A percentile compares a stretch with the other conserved stretches of the same genome.
These are phyloP conservation scores for Lumbricus terrestris DNA, from an alignment of 2,888 invertebrate species.

Conservation along the genomic window DNA sequence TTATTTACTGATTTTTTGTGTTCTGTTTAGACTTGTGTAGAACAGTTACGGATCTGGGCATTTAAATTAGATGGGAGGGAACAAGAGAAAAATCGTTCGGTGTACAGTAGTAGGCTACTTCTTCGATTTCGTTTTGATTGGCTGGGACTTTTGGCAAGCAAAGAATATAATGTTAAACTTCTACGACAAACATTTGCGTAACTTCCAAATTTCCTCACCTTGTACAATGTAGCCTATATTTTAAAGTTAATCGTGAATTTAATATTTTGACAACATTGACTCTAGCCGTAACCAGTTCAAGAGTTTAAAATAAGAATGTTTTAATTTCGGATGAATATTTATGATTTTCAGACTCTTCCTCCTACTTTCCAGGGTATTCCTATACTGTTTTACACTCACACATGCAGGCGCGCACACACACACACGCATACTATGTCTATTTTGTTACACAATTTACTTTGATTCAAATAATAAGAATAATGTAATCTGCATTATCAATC, in stretches of 20 bases:
- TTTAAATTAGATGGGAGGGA: no score
- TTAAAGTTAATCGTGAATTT: not conserved
- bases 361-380: no score
- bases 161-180: no score
- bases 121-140: not conserved
- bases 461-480: no score
- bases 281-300: not conserved
- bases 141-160: not conserved
- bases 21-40: not conserved
- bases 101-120: no score
- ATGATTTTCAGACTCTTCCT: no score
- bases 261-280: not conserved
- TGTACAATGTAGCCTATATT: not conserved
- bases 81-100: no score
- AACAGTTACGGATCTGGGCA: not conserved
- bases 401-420: no score
- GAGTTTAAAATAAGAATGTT: not conserved
- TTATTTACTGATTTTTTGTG: not conserved
- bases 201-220: not conserved
- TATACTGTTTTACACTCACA: no score
- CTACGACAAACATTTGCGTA: not conserved
- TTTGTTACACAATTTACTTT: no score
- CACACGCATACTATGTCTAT: no score
- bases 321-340: not conserved
- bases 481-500: no score